Base-by-base conservation (phyloP, 30 jellyfish, hydroid and myxozoan species). In the Euphysa ruthae region DNA sequence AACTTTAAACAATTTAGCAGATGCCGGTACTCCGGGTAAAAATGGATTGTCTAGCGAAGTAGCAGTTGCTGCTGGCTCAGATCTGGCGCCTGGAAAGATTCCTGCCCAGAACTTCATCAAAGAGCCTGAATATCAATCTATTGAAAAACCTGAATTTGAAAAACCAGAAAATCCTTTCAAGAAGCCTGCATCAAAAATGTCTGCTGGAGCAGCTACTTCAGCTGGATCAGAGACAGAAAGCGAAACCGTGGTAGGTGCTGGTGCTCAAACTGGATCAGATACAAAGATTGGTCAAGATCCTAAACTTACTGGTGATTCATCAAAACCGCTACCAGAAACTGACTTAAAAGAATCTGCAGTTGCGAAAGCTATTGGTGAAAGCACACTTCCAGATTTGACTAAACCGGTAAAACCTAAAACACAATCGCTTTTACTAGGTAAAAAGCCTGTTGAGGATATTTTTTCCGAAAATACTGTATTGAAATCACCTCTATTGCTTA, bases 11-110 rank as follows among this genome's bases (percentile, higher is more conserved):
- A 84, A 69, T 38, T 74, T 65, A 27, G 95, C 95, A 13, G 78
- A 84, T 57, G 95, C 95, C 4, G 95, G 88, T 20, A 86, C 81
- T 7, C 15, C 14, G 14, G 80, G 85, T 31, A 63, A 49, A 55
- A 60, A 65, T 18, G 82, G 82, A 27, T 43, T 75, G 13, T 60
- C 68, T 23, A 82, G 73, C 31, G 94, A 82, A 20, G 62, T 74
- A 19, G 70, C 94, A 34, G 50, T 82, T 78, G 35, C 58, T 56
- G 66, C 94, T 22, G 82, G 82, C 30, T 82, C 82, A 18, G 65
- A 75, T 32, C 32, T 66, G 6, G 88, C 79, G 3, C 83, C 83
- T 18, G 35, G 69, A 4, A 71, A 82, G 44, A 70, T 19, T 21
- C 18, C 81, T 13, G 92, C 84, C 22, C 71, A 49, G 29, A 75